Evolutionary conservation across 2,113 vertebrate genomes (phyloP), one percentile per base, ranked within the genome.

Genomic region (Oreochromis tanganicae): DNA sequence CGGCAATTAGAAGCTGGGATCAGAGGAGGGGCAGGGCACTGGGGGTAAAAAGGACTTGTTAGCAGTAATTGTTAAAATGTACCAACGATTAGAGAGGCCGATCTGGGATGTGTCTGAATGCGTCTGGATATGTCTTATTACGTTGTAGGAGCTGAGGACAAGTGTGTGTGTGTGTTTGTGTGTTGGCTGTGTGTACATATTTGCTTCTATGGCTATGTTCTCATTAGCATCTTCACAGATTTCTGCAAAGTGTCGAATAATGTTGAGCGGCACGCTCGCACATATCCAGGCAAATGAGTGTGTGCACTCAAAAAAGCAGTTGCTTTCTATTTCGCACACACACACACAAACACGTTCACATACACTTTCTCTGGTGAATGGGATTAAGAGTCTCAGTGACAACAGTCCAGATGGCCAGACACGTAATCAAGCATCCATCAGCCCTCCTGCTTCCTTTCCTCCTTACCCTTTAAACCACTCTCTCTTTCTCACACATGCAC

Each of bases 41-140:
- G 89, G 89, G 95, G 95, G 92, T 95, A 96, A 95, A 95, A 95
- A 93, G 93, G 92, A 95, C 93, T 93, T 94, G 95, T 95, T 95
- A 95, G 93, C 90, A 34, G 94, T 94, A 95, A 96, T 96, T 96
- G 94, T 95, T 93, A 87, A 94, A 95, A 95, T 95, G 95, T 94
- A 95, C 84, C 93, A 83, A 91, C 82, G 89, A 95, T 95, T 96
- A 95, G 87, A 87, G 84, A 83, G 92, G 89, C 89, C 41, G 88
- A 90, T 95, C 93, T 92, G 90, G 93, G 94, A 94, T 91, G 92
- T 92, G 91, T 88, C 90, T 66, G 56, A 89, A 50, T 73, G 88
- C 50, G 52, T 89, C 89, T 88, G 93, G 88, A 84, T 89, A 57
- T 83, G 93, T 91, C 92, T 92, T 89, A 93, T 94, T 93, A 90